Evolutionary conservation across 2,888 invertebrate genomes (phyloP).

Genomic region (Drosophila niveifrons): DNA sequence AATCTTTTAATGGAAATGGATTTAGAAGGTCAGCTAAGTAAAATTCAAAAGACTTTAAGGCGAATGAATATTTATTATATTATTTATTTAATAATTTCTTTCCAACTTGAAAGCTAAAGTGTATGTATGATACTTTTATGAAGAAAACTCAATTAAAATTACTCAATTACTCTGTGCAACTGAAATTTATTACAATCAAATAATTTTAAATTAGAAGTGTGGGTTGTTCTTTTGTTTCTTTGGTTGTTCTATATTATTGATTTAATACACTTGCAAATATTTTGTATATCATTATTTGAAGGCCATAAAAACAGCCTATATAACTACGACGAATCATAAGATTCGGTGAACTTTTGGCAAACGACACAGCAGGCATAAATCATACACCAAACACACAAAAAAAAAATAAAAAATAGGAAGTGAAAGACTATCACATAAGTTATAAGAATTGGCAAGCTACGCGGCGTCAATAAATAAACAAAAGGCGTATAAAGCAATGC

Average conservation of each 20-base stretch:
- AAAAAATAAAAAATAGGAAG: not conserved
- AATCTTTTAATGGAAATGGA: no score
- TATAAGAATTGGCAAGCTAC: conserved; percentile 75
- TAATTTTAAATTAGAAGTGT: no score
- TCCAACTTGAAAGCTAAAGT: no score
- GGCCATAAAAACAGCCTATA: conserved; percentile 26
- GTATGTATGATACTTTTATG: not conserved
- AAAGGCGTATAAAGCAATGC: conserved; percentile 69
- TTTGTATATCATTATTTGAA: conserved; percentile 16
- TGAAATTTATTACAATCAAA: not conserved
- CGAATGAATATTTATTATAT: no score
- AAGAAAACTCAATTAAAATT: not conserved
- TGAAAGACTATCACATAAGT: conserved; percentile 65
- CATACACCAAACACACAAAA: conserved; percentile 30
- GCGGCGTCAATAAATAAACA: conserved; percentile 77
- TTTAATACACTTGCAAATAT: conserved; percentile 28
- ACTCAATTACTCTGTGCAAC: no score
- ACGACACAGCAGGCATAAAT: conserved; percentile 56
- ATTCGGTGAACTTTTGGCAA: conserved; percentile 55
- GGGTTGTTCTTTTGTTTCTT: no score
- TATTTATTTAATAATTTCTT: no score
- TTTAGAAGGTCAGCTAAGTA: no score
- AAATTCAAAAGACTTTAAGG: no score
- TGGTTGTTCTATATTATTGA: no score
- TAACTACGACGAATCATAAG: conserved; percentile 12